Base-by-base conservation (phyloP, 2,113 vertebrate genomes). In the Sylvietta virens region DNA sequence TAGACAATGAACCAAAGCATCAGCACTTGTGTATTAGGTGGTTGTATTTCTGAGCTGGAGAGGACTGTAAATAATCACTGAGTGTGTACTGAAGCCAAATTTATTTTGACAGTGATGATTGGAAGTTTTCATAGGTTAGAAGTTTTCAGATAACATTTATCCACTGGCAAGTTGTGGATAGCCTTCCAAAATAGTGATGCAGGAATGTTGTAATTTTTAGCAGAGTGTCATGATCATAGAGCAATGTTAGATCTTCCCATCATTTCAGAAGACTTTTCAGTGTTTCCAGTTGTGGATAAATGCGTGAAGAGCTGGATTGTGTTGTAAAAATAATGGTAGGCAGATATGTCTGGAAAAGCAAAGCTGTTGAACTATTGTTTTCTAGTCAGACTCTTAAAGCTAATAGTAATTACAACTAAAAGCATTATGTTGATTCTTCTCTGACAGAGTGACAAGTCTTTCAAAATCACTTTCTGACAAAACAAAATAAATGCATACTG, bases 131-230 rank as follows among this genome's bases (percentile, higher is more conserved):
- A 7, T 8, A 58, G 45, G 31, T 50, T 71, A 67, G 21, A 79
- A 74, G 5, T 60, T 81, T 83, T 72, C 37, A 61, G 37, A 40
- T 53, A 19, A 37, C 37, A 17, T 90, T 90, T 67, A 45, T 51
- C 28, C 9, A 27, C 2, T 50, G 24, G 18, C 28, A 69, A 7
- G 9, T 65, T 88, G 20, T 72, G 45, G 40, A 51, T 73, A 65
- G 7, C 4, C 30, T 62, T 74, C 70, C 37, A 20, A 86, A 74
- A 30, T 11, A 67, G 14, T 53, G 20, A 51, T 66, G 9, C 2
- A 0, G 4, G 5, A 3, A 19, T 28, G 21, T 47, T 0, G 0
- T 66, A 45, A 26, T 44, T 85, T 74, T 21, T 66, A 23, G 3
- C 22, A 47, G 13, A 61, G 7, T 35, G 13, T 33, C 20, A 48